Percentiles rank a stretch among this genome's conserved stretches.
Evolutionary conservation across 2,113 vertebrate genomes (phyloP).

Genomic region (Lophochroa leadbeateri): DNA sequence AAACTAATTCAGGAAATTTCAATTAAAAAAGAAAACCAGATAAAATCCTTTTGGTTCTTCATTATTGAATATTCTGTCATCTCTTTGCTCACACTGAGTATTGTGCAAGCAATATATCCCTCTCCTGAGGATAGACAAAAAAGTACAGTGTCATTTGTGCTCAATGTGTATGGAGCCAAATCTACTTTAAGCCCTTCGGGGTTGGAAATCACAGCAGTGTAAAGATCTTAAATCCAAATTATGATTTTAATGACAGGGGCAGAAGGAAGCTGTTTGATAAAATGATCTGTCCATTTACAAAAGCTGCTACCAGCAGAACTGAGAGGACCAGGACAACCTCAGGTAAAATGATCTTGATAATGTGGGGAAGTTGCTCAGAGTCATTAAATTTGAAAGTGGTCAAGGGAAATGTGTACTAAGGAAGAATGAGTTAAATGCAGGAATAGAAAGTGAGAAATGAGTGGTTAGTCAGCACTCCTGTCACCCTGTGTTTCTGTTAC

Average conservation of each 20-base stretch:
- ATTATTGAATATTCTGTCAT: background rate
- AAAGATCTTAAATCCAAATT: background rate
- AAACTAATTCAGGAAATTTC: background rate
- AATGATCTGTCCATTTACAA: background rate
- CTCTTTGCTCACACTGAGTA: background rate
- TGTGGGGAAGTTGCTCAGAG: background rate
- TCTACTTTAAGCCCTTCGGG: background rate
- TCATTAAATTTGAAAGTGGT: conserved; percentile 16
- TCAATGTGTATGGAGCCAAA: background rate
- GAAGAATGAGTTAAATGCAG: background rate
- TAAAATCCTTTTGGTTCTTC: background rate
- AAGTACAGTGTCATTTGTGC: background rate
- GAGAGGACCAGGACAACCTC: rapidly evolving
- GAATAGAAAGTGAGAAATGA: background rate
- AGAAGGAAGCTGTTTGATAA: background rate
- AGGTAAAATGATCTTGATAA: background rate
- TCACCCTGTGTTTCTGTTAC: background rate
- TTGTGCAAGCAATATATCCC: background rate
- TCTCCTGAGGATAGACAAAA: background rate
- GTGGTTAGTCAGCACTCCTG: background rate
- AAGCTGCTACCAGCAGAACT: background rate
- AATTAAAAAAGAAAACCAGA: background rate
- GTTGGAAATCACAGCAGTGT: background rate
- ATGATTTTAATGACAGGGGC: background rate
- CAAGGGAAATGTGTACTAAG: background rate